A percentile compares a stretch with the other conserved stretches of the same genome.
Conservation (phyloP, 2,797 vertebrate genomes). For the Nyctalus aviator region DNA sequence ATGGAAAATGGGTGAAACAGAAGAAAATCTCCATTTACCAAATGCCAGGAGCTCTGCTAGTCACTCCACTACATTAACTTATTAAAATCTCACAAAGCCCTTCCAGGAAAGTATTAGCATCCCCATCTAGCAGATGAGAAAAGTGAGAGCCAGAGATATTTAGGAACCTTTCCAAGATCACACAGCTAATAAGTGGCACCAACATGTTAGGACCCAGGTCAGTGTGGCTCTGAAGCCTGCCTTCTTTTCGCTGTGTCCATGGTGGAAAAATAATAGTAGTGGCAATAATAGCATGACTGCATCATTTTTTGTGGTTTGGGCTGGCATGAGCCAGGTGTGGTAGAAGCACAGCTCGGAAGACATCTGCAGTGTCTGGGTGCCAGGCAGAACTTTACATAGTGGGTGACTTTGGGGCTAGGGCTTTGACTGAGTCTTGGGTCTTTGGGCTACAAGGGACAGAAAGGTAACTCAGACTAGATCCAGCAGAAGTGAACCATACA, state of each 20-base stretch:
- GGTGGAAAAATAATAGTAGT: not conserved
- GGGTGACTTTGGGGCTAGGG: not conserved
- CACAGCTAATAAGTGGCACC: not conserved
- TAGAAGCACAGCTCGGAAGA: not conserved
- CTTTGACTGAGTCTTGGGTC: not conserved
- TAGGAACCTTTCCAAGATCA: not conserved
- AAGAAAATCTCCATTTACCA: not conserved
- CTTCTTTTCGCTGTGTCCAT: not conserved
- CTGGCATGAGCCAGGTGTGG: not conserved
- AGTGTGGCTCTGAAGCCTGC: not conserved
- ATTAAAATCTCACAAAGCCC: not conserved
- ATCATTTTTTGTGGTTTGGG: not conserved
- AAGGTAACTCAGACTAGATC: not conserved
- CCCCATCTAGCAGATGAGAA: conserved; percentile 5
- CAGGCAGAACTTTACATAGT: not conserved
- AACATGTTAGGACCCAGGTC: not conserved
- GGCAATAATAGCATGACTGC: not conserved
- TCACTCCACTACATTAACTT: not conserved
- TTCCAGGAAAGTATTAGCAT: conserved; percentile 9
- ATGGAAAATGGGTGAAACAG: not conserved
- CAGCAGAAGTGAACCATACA: not conserved
- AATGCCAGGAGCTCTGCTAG: not conserved
- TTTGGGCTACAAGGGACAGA: not conserved
- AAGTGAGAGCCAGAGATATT: not conserved
- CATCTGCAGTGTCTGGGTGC: not conserved